Evolutionary conservation across 2,888 invertebrate genomes (phyloP).

Genomic region (Gastrophysa polygoni): DNA sequence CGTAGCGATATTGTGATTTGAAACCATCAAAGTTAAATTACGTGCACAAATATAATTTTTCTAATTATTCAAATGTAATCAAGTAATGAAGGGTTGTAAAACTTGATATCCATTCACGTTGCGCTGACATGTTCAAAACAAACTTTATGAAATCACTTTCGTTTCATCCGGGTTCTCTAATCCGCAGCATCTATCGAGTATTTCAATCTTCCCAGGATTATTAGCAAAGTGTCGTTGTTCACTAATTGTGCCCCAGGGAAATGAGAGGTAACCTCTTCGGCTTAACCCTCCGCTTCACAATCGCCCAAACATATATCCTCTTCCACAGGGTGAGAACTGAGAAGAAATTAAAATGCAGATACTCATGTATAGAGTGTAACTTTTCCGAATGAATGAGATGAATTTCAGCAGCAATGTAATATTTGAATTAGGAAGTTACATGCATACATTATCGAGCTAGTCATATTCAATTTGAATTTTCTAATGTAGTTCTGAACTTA

Average conservation of each 20-base stretch:
- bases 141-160: constrained; percentile 19
- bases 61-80: not conserved
- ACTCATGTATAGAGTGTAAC: too few relatives aligned
- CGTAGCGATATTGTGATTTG: too few relatives aligned
- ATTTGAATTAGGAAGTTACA: too few relatives aligned
- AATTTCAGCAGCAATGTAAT: too few relatives aligned
- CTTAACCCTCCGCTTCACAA: not conserved
- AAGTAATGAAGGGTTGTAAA: not conserved
- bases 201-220: constrained; percentile 33
- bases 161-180: constrained; percentile 30
- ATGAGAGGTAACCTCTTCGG: not conserved
- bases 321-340: not conserved
- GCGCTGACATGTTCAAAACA: constrained; percentile 18
- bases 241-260: constrained; percentile 30
- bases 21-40: too few relatives aligned
- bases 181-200: constrained; percentile 38
- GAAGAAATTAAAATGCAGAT: too few relatives aligned
- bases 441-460: too few relatives aligned
- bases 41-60: not conserved
- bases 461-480: too few relatives aligned
- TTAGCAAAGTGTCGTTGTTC: constrained; percentile 31
- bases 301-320: not conserved
- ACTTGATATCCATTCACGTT: not conserved
- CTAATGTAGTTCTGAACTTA: too few relatives aligned
- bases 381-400: too few relatives aligned